These are phyloP conservation scores for Tipula vernalis DNA, from an alignment of 2,888 invertebrate species.

Conservation along the genomic window DNA sequence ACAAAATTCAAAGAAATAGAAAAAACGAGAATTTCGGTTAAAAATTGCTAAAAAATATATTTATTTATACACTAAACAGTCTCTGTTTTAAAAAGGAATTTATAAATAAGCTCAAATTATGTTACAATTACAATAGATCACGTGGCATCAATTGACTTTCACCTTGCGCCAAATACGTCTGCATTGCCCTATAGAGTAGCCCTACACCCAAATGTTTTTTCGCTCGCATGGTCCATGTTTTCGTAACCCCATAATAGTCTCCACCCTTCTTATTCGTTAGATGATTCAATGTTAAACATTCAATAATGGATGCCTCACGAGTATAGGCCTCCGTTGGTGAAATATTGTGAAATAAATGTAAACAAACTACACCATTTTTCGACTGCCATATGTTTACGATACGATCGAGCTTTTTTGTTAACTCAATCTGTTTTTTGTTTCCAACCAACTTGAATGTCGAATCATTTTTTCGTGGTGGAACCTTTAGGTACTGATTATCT, in stretches of 20 bases:
- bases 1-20: too few relatives aligned
- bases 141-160: constrained; percentile 74
- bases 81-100: neutral
- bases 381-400: constrained; percentile 82
- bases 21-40: too few relatives aligned
- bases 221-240: constrained; percentile 59
- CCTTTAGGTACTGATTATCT: neutral
- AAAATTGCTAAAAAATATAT: neutral
- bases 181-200: constrained; percentile 67
- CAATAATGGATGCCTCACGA: constrained; percentile 89
- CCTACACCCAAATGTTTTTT: constrained; percentile 63
- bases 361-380: constrained; percentile 73
- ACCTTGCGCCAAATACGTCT: constrained; percentile 75
- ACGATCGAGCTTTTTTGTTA: constrained; percentile 50
- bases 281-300: constrained; percentile 63
- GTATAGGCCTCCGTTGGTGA: constrained; percentile 88
- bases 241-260: constrained; percentile 67
- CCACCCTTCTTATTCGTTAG: constrained; percentile 69
- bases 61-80: neutral
- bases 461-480: neutral
- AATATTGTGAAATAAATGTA: constrained; percentile 83
- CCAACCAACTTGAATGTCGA: neutral
- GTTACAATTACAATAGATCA: constrained; percentile 41
- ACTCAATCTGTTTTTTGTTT: neutral
- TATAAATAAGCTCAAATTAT: neutral